phyloP scores from a whole-genome alignment of 2,113 vertebrate species.

The western clawed frog (Xenopus tropicalis) region DNA sequence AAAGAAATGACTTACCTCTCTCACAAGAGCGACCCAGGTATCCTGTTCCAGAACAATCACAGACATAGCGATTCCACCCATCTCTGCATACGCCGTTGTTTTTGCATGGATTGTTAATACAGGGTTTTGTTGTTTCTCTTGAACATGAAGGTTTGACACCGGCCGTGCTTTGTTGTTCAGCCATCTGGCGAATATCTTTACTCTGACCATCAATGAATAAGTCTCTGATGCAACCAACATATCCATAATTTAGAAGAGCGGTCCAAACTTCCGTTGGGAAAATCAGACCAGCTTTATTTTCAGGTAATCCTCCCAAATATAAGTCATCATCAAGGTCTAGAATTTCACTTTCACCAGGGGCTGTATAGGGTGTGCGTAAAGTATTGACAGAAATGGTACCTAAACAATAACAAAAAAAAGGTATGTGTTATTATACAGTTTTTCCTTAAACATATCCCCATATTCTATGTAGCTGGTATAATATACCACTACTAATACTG shows the following conservation, averaged over 20 bases:
- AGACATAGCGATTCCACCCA: conserved; percentile 96
- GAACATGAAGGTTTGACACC: conserved; percentile 96
- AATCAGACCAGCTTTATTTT: conserved; percentile 88
- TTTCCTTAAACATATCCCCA: neutral
- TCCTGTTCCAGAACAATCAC: conserved; percentile 93
- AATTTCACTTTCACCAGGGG: conserved; percentile 95
- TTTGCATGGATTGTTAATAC: conserved; percentile 94
- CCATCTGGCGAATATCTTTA: conserved; percentile 92
- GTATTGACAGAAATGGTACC: conserved; percentile 97
- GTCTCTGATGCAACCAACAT: conserved; percentile 96
- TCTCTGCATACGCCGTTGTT: conserved; percentile 93
- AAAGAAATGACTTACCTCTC: conserved; percentile 75
- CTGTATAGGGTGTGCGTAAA: conserved; percentile 86
- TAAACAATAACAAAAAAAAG: conserved; percentile 43
- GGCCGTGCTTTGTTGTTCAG: conserved; percentile 88
- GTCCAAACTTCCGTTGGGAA: conserved; percentile 98
- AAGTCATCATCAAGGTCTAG: conserved; percentile 93
- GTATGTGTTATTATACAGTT: neutral
- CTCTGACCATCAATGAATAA: conserved; percentile 97
- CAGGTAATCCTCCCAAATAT: conserved; percentile 92
- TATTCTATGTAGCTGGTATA: neutral
- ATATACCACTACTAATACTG: too few relatives aligned
- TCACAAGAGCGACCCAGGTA: conserved; percentile 93
- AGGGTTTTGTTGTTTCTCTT: conserved; percentile 90
- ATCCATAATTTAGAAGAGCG: conserved; percentile 94